phyloP scores from a whole-genome alignment of 2,888 invertebrate genomes.

The Coenonympha arcania region DNA sequence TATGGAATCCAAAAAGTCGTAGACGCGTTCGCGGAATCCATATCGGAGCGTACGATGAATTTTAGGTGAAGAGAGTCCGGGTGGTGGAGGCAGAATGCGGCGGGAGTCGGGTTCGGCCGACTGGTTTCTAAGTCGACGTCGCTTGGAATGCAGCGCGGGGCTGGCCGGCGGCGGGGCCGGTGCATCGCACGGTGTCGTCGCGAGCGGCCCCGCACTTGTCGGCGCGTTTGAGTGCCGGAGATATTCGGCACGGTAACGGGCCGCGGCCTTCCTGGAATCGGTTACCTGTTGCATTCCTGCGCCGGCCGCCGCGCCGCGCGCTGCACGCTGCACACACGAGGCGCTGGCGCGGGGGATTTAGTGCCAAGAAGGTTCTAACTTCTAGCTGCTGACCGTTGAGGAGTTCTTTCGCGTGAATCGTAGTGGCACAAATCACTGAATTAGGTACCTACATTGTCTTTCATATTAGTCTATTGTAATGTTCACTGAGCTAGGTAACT shows the following conservation, averaged over 20 bases:
- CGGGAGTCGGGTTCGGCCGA: constrained; percentile 53
- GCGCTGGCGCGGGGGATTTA: constrained; percentile 5
- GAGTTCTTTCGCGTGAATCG: too few relatives aligned
- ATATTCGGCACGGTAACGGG: constrained; percentile 74
- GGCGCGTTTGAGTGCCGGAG: constrained; percentile 72
- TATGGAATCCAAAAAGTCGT: constrained; percentile 25
- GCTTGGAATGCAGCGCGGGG: constrained; percentile 62
- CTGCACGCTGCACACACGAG: constrained; percentile 35
- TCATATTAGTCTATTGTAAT: too few relatives aligned
- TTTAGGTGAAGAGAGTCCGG: constrained; percentile 37
- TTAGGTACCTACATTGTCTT: too few relatives aligned
- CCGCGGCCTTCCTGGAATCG: constrained; percentile 73
- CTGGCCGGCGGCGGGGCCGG: constrained; percentile 41
- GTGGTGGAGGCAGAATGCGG: constrained; percentile 55
- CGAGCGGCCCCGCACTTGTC: constrained; percentile 72
- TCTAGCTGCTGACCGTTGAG: too few relatives aligned
- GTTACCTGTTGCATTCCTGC: constrained; percentile 73
- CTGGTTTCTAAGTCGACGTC: constrained; percentile 71
- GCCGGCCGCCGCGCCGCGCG: constrained; percentile 52
- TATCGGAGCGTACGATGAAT: constrained; percentile 34
- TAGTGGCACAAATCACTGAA: too few relatives aligned
- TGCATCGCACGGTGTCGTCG: constrained; percentile 66
- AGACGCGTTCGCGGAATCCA: constrained; percentile 30
- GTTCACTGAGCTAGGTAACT: too few relatives aligned
- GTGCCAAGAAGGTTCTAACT: too few relatives aligned